phyloP scores from a whole-genome alignment of 2,797 vertebrate genomes.

The Loris lydekkerianus region DNA sequence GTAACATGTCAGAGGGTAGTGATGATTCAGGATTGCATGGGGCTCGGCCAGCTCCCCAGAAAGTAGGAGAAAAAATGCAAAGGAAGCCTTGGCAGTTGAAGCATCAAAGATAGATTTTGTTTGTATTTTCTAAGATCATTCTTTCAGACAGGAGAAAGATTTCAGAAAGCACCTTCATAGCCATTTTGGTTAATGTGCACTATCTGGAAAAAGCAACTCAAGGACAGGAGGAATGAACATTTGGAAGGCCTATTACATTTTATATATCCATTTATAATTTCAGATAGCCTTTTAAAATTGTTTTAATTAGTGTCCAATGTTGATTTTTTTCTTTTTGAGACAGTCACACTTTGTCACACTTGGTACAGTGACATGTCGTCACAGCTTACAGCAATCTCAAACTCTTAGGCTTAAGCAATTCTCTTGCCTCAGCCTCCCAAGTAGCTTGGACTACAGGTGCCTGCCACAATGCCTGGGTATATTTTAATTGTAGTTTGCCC shows the following conservation, averaged over 20 bases:
- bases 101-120: conserved; percentile 91
- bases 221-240: conserved; percentile 87
- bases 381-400: too few species aligned
- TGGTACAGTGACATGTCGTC: too few species aligned
- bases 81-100: conserved; percentile 73
- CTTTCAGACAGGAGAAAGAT: conserved; percentile 93
- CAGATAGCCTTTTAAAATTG: conserved; percentile 81
- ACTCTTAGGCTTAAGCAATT: too few species aligned
- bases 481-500: too few species aligned
- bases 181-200: conserved; percentile 98
- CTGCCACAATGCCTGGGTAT: too few species aligned
- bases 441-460: too few species aligned
- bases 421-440: too few species aligned
- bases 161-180: conserved; percentile 97
- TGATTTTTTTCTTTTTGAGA: neutral
- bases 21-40: conserved; percentile 97
- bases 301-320: conserved; percentile 80
- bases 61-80: conserved; percentile 83
- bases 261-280: conserved; percentile 84
- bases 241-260: conserved; percentile 58
- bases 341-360: too few species aligned
- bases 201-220: conserved; percentile 93
- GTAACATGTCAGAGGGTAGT: conserved; percentile 96
- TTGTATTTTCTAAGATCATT: conserved; percentile 98
- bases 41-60: conserved; percentile 88